Conservation (phyloP, 2,113 vertebrate genomes). For the Nansenia antarctica region DNA sequence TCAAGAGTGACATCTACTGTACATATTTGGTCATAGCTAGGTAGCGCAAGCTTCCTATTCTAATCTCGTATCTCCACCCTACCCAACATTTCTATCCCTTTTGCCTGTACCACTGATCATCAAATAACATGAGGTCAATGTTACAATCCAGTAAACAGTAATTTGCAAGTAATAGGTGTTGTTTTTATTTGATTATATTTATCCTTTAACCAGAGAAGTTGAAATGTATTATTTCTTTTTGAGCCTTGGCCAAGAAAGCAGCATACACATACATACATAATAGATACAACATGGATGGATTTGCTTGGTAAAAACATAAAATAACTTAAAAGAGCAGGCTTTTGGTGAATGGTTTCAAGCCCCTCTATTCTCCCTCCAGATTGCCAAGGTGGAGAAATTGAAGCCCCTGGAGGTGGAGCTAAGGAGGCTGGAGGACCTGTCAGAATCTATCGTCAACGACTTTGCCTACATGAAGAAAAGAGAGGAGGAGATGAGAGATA, state of each 20-base stretch:
- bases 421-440: constrained; percentile 93
- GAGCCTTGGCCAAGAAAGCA: too few relatives aligned
- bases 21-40: background rate
- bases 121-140: background rate
- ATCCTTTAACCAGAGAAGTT: too few relatives aligned
- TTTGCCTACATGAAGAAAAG: constrained; percentile 99
- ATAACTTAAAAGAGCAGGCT: too few relatives aligned
- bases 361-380: constrained; percentile 74
- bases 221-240: too few relatives aligned
- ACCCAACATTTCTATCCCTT: background rate
- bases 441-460: constrained; percentile 96
- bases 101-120: background rate
- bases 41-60: background rate
- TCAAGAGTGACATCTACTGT: constrained; percentile 55
- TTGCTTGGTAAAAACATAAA: too few relatives aligned
- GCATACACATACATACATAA: too few relatives aligned
- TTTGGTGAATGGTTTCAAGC: too few relatives aligned
- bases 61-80: background rate
- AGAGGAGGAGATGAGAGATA: constrained; percentile 98
- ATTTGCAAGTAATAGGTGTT: background rate
- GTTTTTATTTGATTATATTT: background rate
- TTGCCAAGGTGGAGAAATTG: constrained; percentile 97
- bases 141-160: background rate
- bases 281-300: too few relatives aligned
- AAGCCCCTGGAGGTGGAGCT: constrained; percentile 97